Evolutionary conservation across 2,888 invertebrate genomes (phyloP).

Genomic region (Leistus spinibarbis): DNA sequence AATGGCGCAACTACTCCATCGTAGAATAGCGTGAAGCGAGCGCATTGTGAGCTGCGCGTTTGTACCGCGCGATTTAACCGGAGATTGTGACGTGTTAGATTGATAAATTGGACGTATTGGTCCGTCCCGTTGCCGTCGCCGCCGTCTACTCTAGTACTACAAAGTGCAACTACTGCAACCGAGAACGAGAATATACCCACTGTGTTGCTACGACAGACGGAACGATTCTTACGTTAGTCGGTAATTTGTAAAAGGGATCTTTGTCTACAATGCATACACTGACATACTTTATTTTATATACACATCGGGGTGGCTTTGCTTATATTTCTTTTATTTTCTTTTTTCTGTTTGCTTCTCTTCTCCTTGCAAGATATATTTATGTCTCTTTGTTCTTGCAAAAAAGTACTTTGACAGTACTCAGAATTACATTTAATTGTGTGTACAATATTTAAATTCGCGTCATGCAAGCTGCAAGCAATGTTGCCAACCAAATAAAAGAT

Average conservation of each 20-base stretch:
- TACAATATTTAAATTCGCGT: not conserved
- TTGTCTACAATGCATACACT: constrained; percentile 4
- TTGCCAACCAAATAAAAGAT: too few relatives aligned
- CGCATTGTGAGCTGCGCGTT: not conserved
- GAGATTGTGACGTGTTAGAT: constrained; percentile 13
- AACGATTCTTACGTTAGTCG: constrained; percentile 4
- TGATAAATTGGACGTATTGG: constrained; percentile 16
- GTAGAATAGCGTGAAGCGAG: not conserved
- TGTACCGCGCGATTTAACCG: not conserved
- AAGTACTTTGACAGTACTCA: not conserved
- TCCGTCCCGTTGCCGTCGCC: not conserved
- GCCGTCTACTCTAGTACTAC: too few relatives aligned
- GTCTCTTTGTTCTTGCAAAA: not conserved
- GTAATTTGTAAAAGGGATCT: constrained; percentile 29
- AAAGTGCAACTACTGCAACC: not conserved
- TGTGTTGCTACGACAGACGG: not conserved
- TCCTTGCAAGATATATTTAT: not conserved
- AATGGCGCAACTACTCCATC: not conserved
- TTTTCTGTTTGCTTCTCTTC: not conserved
- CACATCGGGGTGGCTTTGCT: not conserved
- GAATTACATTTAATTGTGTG: not conserved
- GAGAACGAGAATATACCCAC: not conserved
- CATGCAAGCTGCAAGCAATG: too few relatives aligned
- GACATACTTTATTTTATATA: not conserved
- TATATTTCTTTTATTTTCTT: too few relatives aligned